Evolutionary conservation across 2,113 vertebrate genomes (phyloP).

Genomic region (Mus musculus): GRCm39 chr16:97177001-97177500

Average conservation of each 20-base stretch:
- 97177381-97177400: background rate
- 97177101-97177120: background rate
- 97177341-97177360: background rate
- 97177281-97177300: background rate
- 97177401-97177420: background rate
- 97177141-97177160: accelerated
- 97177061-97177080: background rate
- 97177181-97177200: accelerated
- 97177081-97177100: too few relatives aligned
- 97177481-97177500: background rate
- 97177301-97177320: too few relatives aligned
- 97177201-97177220: accelerated
- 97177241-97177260: background rate
- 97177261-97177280: too few relatives aligned
- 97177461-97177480: accelerated
- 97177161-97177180: background rate
- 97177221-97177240: background rate
- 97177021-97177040: background rate
- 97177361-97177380: background rate
- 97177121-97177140: background rate
- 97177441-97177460: accelerated
- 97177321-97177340: background rate
- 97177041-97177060: background rate
- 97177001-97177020: accelerated
- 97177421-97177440: accelerated